Conservation (phyloP, 2,113 vertebrate species). For the Leuciscus idus region DNA sequence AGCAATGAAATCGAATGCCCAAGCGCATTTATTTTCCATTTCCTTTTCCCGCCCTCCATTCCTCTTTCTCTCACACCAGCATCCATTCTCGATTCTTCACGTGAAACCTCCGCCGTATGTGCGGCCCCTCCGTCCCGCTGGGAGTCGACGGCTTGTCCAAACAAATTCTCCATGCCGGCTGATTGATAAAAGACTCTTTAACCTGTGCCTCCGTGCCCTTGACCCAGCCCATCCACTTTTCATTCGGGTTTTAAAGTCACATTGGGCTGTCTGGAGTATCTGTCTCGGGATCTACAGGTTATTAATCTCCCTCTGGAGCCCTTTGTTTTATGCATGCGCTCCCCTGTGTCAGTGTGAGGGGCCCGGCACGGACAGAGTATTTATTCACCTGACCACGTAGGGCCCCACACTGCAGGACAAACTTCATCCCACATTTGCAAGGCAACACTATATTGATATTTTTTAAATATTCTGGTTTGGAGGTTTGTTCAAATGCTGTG, state of each 20-base stretch:
- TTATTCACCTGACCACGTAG: conserved; percentile 23
- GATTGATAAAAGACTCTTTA: conserved; percentile 58
- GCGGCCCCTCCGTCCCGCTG: neutral
- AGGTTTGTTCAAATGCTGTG: no score
- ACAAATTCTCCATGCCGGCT: conserved; percentile 39
- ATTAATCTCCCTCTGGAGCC: conserved; percentile 56
- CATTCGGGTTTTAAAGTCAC: conserved; percentile 47
- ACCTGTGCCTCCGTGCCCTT: conserved; percentile 44
- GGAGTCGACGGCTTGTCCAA: conserved; percentile 39
- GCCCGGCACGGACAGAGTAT: conserved; percentile 62
- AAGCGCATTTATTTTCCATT: conserved; percentile 48
- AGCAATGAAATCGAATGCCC: conserved; percentile 52
- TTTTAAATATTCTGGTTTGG: neutral
- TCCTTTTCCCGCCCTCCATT: neutral
- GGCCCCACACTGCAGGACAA: conserved; percentile 8
- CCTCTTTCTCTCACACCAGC: conserved; percentile 48
- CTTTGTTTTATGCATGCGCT: conserved; percentile 49
- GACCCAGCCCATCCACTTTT: conserved; percentile 47
- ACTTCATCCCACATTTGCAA: neutral
- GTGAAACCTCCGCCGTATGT: conserved; percentile 3
- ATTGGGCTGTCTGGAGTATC: conserved; percentile 53
- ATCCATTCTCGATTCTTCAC: conserved; percentile 25
- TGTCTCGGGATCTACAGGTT: conserved; percentile 43
- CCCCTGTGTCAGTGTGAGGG: conserved; percentile 56
- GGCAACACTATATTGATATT: neutral